Evolutionary conservation across 2,113 vertebrate genomes (phyloP), one percentile per base, ranked within the genome.

Genomic region (Gulo gulo): DNA sequence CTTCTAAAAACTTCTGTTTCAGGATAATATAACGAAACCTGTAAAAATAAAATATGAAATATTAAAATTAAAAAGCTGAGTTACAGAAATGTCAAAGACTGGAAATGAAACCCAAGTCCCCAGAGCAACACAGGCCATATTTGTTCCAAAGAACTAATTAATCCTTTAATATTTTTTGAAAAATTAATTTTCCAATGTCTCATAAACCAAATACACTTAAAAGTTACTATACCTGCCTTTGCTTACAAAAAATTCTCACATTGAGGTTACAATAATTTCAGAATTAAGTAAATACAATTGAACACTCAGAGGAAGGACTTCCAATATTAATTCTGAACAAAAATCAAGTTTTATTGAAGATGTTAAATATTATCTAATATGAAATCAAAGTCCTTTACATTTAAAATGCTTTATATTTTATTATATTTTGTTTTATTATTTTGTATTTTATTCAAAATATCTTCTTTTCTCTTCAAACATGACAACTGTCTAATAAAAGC

Each of bases 1-100:
- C 99, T 98, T 99, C 99, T 97, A 99, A 98, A 98, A 99, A 99
- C 98, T 99, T 99, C 99, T 99, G 99, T 98, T 99, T 99, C 97
- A 99, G 98, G 90, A 99, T 99, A 95, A 99, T 99, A 97, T 99
- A 99, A 61, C 99, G 99, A 98, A 99, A 99, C 94, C 99, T 99
- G 98, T 83, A 96, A 96, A 96, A 98, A 88, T 91, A 90, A 94
- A 96, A 89, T 24, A 94, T 24, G 1, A 97, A 74, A 96, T 18
- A 88, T 50, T 78, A 52, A 52, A 97, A 84, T 91, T 94, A 96
- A 50, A 50, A 92, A 94, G 23, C 3, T 94, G 34, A 91, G 57
- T 80, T 34, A 87, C 0, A 87, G 15, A 36, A 14, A 87, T 21
- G 47, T 61, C 14, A 78, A 96, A 47, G 15, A 61, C 42, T 31